These are phyloP conservation scores for Drosophila buzzatii DNA, from an alignment of 2,888 invertebrate genomes.

Conservation along the genomic window DNA sequence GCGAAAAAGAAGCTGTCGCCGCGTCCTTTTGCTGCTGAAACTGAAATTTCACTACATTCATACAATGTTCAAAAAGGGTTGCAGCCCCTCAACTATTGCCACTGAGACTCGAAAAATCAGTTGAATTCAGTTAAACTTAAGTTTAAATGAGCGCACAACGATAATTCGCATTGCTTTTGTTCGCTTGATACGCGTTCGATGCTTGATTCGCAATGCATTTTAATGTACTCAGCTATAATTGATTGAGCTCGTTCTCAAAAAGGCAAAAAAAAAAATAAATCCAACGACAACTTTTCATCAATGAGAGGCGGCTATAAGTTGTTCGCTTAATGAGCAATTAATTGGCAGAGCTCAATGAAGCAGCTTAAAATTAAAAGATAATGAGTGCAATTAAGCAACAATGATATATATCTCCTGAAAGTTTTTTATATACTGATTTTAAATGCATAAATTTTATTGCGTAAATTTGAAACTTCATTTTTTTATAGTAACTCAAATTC, in stretches of 20 bases:
- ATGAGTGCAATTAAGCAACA: neutral
- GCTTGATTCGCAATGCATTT: slow-evolving; percentile 6
- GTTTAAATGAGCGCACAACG: neutral
- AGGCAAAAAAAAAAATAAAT: neutral
- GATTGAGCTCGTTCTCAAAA: neutral
- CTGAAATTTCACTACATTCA: too few relatives aligned
- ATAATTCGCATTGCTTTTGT: neutral
- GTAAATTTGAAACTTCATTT: too few relatives aligned
- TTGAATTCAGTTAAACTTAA: neutral
- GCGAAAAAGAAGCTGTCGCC: neutral
- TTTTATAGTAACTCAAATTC: too few relatives aligned
- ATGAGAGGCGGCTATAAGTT: neutral
- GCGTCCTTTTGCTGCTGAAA: neutral
- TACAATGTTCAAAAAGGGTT: neutral
- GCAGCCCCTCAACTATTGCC: neutral
- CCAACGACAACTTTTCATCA: neutral
- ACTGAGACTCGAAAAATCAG: neutral
- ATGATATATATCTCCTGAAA: neutral
- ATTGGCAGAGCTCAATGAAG: neutral
- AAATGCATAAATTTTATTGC: too few relatives aligned
- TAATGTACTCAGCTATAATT: slow-evolving; percentile 8
- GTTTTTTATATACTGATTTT: neutral
- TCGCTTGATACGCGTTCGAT: neutral
- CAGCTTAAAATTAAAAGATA: slow-evolving; percentile 5
- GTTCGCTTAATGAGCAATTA: slow-evolving; percentile 6